A percentile compares a stretch with the other conserved stretches of the same genome.
Evolutionary conservation across 2,797 vertebrate species (phyloP).

Genomic region (Melanogrammus aeglefinus): DNA sequence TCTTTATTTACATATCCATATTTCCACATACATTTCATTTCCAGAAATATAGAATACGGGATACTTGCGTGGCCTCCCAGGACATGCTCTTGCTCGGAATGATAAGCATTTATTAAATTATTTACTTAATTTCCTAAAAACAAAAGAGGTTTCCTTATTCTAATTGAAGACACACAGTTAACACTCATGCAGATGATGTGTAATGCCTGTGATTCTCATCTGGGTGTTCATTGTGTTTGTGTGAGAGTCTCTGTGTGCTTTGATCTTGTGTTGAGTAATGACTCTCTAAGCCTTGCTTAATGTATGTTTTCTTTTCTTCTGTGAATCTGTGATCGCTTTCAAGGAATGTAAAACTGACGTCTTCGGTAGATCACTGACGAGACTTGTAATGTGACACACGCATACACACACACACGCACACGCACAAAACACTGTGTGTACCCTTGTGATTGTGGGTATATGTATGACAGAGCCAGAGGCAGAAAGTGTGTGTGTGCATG

Average conservation of each 20-base stretch:
- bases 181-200: too few species aligned
- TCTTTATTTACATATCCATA: neutral
- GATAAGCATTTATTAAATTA: neutral
- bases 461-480: slow-evolving; percentile 8
- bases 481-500: slow-evolving; percentile 7
- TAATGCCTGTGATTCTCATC: neutral
- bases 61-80: neutral
- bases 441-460: slow-evolving; percentile 63
- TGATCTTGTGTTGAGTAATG: neutral
- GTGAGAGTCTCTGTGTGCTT: neutral
- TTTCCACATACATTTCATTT: too few species aligned
- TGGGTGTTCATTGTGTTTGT: neutral
- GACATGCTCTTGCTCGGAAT: neutral
- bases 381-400: neutral
- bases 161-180: neutral
- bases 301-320: neutral
- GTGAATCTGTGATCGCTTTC: neutral
- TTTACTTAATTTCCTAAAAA: neutral
- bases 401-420: neutral
- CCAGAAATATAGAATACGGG: too few species aligned
- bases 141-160: too few species aligned
- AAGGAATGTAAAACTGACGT: neutral
- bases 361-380: neutral
- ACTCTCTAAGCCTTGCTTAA: neutral
- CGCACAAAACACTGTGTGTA: neutral